A percentile compares a stretch with the other conserved stretches of the same genome.
These are phyloP conservation scores for Hyaena hyaena DNA, from an alignment of 2,113 vertebrate genomes.

Conservation along the genomic window DNA sequence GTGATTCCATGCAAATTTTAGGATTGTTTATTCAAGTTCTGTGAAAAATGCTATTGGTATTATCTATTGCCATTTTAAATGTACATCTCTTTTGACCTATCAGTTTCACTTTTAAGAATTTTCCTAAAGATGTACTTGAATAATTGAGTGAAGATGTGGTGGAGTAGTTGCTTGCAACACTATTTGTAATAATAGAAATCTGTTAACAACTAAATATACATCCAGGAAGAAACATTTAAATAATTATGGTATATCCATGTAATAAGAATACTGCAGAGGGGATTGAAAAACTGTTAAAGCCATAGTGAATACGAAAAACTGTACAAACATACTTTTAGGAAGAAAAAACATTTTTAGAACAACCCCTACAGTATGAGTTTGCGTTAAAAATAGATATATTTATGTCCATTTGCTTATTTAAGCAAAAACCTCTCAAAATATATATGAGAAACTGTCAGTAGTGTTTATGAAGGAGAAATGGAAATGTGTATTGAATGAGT, in stretches of 20 bases:
- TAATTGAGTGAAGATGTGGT: not conserved
- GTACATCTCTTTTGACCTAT: not conserved
- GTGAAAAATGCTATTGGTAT: not conserved
- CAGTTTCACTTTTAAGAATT: constrained; percentile 25
- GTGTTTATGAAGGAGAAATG: not conserved
- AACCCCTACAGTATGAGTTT: not conserved
- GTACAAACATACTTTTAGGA: not conserved
- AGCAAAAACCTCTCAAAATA: not conserved
- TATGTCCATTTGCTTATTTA: not conserved
- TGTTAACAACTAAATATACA: not conserved
- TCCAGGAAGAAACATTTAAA: not conserved
- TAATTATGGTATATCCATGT: not conserved
- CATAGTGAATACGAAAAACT: not conserved
- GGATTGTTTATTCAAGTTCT: not conserved
- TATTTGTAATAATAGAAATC: constrained; percentile 14
- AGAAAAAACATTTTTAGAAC: not conserved
- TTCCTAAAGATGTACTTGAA: not conserved
- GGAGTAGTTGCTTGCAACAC: not conserved
- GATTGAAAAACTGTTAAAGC: not conserved
- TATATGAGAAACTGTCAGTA: not conserved
- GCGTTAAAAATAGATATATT: constrained; percentile 23
- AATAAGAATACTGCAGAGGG: not conserved
- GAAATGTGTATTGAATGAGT: not conserved
- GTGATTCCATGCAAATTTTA: not conserved
- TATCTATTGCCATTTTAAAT: not conserved